Base-by-base conservation (phyloP, 23 tunicate species). In the Corella eumyota region DNA sequence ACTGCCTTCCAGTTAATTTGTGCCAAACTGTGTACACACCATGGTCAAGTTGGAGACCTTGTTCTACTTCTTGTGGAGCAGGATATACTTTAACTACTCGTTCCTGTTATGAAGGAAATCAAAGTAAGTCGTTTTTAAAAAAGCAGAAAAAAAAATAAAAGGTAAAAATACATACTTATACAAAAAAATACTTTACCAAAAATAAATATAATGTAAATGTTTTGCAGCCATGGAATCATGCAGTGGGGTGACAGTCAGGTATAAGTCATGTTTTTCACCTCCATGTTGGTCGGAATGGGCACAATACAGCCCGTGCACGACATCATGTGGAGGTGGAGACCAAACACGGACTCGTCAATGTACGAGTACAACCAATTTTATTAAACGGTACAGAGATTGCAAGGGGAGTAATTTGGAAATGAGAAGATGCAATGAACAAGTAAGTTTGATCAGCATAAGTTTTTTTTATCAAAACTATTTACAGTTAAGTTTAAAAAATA, bases 211-310 rank as follows among this genome's bases (percentile, higher is more conserved):
- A n/a, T n/a, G n/a, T n/a, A n/a, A n/a, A n/a, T n/a, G n/a, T n/a
- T n/a, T n/a, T n/a, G n/a, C n/a, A n/a, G n/a, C n/a, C n/a, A n/a
- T n/a, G n/a, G n/a, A n/a, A 7, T 51, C 23, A 19, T 70, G 78
- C 45, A 1, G 15, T 0, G 78, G 78, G 4, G 23, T 30, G 30
- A 1, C 56, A 19, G 28, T 9, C 21, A 50, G 36, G 31, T 74
- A 52, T 64, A 34, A 62, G 45, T 36, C 3, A 24, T 68, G 72
- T 45, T 34, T 37, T 26, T 40, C 75, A 6, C 67, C 56, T 5
- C 66, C 71, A 6, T 67, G 81, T 35, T 83, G 92, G 92, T 51
- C 81, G 3, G 47, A 60, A 57, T 83, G 92, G 92, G 45, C 80
- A 44, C 58, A 24, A 15, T 83, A 54, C 58, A 74, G 69, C 66